Evolutionary conservation across 2,113 vertebrate genomes (phyloP).

Genomic region (Lepus europaeus): DNA sequence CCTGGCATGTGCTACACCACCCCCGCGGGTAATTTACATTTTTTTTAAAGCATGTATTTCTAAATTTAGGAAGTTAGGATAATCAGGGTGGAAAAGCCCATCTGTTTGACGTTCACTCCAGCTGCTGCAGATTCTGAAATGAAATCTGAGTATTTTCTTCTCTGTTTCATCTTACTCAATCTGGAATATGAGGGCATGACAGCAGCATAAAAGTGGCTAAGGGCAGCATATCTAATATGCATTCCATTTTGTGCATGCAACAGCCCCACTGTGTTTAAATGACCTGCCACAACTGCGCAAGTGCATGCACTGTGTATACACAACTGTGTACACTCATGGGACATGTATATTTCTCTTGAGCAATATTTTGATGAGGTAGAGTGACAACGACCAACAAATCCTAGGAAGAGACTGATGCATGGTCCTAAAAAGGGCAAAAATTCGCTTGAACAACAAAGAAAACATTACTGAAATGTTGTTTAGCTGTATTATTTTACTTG

Average conservation of each 20-base stretch:
- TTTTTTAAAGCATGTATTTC: slow-evolving; percentile 87
- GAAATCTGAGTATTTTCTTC: slow-evolving; percentile 87
- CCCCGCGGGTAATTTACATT: slow-evolving; percentile 91
- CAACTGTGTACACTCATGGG: background rate
- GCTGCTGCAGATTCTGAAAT: slow-evolving; percentile 88
- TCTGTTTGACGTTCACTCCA: slow-evolving; percentile 91
- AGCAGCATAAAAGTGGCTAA: slow-evolving; percentile 50
- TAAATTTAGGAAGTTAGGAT: slow-evolving; percentile 92
- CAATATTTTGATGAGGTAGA: background rate
- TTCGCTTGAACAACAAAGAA: slow-evolving; percentile 44
- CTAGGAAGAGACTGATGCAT: background rate
- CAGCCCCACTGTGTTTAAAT: background rate
- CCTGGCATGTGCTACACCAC: slow-evolving; percentile 89
- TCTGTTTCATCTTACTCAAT: slow-evolving; percentile 79
- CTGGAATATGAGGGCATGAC: slow-evolving; percentile 61
- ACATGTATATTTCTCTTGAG: background rate
- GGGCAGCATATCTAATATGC: background rate
- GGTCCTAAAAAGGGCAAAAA: background rate
- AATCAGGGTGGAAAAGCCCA: slow-evolving; percentile 93
- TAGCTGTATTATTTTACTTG: background rate
- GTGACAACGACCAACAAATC: background rate
- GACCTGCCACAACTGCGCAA: background rate
- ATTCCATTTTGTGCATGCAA: background rate
- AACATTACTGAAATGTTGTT: slow-evolving; percentile 44
- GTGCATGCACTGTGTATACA: background rate